Percentiles rank a stretch among this genome's conserved stretches.
Conservation (phyloP, 2,888 invertebrate genomes). For the Ischnus inquisitorius region DNA sequence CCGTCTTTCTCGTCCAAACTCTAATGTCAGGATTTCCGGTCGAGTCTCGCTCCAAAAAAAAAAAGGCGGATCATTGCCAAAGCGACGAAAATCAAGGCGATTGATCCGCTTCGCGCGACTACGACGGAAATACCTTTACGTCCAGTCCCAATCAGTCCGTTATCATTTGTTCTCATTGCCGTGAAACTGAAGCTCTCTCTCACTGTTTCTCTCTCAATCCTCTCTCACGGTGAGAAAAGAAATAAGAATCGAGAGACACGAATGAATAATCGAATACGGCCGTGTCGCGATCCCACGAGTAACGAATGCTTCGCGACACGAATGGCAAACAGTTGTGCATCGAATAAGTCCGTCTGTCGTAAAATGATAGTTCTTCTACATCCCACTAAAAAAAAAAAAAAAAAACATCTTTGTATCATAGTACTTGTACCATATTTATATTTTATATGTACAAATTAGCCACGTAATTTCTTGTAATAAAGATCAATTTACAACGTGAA, state of each 20-base stretch:
- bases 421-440: constrained; percentile 85
- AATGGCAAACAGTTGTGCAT: constrained; percentile 63
- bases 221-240: constrained; percentile 13
- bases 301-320: constrained; percentile 32
- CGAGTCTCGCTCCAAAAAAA: constrained; percentile 11
- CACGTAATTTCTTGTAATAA: constrained; percentile 85
- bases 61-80: background rate
- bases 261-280: constrained; percentile 46
- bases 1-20: constrained; percentile 68
- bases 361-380: constrained; percentile 73
- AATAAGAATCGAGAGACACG: constrained; percentile 28
- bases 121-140: constrained; percentile 31
- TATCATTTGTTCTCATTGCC: constrained; percentile 53
- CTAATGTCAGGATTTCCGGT: constrained; percentile 53
- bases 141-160: constrained; percentile 54
- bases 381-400: constrained; percentile 70
- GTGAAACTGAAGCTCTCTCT: constrained; percentile 50
- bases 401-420: constrained; percentile 83
- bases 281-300: constrained; percentile 27
- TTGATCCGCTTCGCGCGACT: background rate
- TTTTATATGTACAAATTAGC: constrained; percentile 85
- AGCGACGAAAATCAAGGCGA: background rate
- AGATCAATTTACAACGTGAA: constrained; percentile 83
- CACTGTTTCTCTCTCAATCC: too few relatives aligned
- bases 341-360: constrained; percentile 66